Percentiles rank a stretch among this genome's conserved stretches.
phyloP scores from a whole-genome alignment of 23 tunicate genomes.

The Diplosoma virens region DNA sequence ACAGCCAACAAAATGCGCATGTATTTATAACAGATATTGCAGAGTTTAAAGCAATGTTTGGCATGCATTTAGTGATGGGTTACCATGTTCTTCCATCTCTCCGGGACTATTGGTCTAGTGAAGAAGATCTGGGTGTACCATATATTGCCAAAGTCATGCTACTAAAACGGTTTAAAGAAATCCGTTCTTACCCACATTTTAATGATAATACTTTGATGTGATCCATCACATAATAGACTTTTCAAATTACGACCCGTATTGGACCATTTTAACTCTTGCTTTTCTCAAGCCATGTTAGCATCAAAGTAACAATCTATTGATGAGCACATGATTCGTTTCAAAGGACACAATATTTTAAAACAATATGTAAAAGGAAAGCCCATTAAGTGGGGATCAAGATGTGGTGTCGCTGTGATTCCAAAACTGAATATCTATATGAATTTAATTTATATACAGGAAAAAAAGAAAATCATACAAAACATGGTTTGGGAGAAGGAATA shows the following conservation, averaged over 20 bases:
- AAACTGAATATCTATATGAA: not conserved
- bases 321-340: not conserved
- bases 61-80: conserved; percentile 12
- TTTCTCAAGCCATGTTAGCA: not conserved
- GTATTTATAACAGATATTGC: not conserved
- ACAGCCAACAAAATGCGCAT: conserved; percentile 26
- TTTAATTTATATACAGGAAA: not conserved
- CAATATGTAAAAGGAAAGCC: not conserved
- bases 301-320: not conserved
- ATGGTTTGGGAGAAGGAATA: not conserved
- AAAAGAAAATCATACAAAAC: not conserved
- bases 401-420: not conserved
- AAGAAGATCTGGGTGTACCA: conserved; percentile 6
- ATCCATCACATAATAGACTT: not conserved
- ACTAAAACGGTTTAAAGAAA: conserved; percentile 11
- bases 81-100: conserved; percentile 8
- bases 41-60: conserved; percentile 14
- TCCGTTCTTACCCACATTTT: conserved; percentile 12
- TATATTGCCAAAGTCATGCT: conserved; percentile 12
- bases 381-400: not conserved
- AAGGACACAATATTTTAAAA: not conserved
- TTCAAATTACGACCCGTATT: conserved; percentile 11
- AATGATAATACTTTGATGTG: conserved; percentile 1
- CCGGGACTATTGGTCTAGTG: conserved; percentile 20
- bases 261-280: not conserved